A percentile compares a stretch with the other conserved stretches of the same genome.
Conservation (phyloP, 2,888 invertebrate genomes). For the Branchellion lobata region DNA sequence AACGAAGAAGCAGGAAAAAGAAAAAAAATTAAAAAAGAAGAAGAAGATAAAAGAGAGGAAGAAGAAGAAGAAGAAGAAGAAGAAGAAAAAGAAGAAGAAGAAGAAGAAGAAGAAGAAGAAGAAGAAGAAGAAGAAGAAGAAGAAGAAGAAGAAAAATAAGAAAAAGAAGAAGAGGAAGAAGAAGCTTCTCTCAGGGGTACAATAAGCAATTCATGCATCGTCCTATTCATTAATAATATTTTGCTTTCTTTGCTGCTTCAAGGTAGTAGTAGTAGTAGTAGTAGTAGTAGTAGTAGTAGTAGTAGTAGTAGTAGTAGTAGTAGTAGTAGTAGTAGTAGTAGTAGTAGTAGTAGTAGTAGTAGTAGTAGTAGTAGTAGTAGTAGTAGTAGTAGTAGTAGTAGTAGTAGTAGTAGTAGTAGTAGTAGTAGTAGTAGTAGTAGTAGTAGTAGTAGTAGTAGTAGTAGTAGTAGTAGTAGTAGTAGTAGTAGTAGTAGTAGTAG, state of each 20-base stretch:
- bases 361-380: too few relatives aligned
- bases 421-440: constrained; percentile 17
- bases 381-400: too few relatives aligned
- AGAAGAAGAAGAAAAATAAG: neutral
- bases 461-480: constrained; percentile 38
- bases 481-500: constrained; percentile 22
- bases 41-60: neutral
- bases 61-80: neutral
- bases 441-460: constrained; percentile 19
- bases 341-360: too few relatives aligned
- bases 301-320: constrained; percentile 14
- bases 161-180: neutral
- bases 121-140: neutral
- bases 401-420: too few relatives aligned
- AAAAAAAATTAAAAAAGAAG: neutral
- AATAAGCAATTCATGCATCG: constrained; percentile 8
- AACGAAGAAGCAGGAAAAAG: neutral
- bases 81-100: neutral
- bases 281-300: constrained; percentile 23
- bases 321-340: too few relatives aligned
- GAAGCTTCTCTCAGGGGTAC: neutral
- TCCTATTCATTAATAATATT: constrained; percentile 20
- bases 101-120: neutral
- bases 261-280: constrained; percentile 29
- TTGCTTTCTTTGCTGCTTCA: neutral